These are phyloP conservation scores for Castor canadensis DNA, from an alignment of 2,113 vertebrate species.

Conservation along the genomic window DNA sequence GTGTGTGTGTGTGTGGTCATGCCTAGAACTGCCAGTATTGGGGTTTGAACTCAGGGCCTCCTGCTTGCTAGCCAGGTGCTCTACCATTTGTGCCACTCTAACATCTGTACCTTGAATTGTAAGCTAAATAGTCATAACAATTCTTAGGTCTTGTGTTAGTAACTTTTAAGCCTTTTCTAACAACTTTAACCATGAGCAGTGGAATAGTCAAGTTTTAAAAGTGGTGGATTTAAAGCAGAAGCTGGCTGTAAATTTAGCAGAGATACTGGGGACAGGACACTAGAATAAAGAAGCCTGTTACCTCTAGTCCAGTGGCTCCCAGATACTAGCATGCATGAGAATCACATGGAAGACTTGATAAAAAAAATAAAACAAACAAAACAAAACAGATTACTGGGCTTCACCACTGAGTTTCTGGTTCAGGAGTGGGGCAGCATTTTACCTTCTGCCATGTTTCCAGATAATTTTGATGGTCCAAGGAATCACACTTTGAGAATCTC, in stretches of 20 bases:
- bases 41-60: too few relatives aligned
- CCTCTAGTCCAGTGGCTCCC: background rate
- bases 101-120: too few relatives aligned
- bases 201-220: background rate
- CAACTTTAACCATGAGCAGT: background rate
- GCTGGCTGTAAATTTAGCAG: background rate
- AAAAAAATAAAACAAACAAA: too few relatives aligned
- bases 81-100: too few relatives aligned
- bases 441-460: background rate
- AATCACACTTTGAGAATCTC: too few relatives aligned
- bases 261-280: background rate
- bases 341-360: background rate
- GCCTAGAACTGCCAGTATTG: too few relatives aligned
- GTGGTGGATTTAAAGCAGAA: background rate
- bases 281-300: background rate
- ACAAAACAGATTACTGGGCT: background rate
- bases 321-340: rapidly evolving
- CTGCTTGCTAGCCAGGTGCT: too few relatives aligned
- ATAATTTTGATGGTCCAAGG: background rate
- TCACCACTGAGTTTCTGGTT: background rate
- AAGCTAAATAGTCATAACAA: background rate
- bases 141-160: background rate
- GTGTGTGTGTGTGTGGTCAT: too few relatives aligned
- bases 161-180: background rate
- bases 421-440: background rate